Conservation (phyloP, 2,113 vertebrate species). For the Lethenteron camtschaticum region DNA sequence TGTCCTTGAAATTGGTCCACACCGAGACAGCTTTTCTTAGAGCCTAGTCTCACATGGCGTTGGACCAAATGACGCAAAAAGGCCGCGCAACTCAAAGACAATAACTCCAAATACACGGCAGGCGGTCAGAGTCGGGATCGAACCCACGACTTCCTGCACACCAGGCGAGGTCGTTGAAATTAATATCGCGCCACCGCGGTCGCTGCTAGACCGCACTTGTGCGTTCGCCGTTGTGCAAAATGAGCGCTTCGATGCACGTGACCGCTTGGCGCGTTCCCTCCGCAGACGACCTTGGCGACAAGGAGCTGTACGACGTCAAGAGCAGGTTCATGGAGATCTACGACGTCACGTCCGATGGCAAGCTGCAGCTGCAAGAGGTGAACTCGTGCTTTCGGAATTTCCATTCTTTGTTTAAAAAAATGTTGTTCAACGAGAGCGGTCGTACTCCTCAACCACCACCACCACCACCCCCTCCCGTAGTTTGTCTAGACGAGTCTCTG, state of each 20-base stretch:
- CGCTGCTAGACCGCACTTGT: neutral
- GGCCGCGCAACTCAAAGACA: no score
- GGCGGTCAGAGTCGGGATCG: no score
- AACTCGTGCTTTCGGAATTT: neutral
- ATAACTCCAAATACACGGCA: no score
- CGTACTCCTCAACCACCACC: neutral
- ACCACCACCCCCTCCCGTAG: neutral
- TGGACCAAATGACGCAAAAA: no score
- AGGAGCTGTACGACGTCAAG: slow-evolving; percentile 39
- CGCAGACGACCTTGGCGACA: slow-evolving; percentile 36
- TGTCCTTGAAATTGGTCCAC: no score
- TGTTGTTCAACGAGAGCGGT: no score
- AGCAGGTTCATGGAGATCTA: slow-evolving; percentile 42
- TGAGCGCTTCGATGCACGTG: neutral
- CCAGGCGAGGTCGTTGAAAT: neutral
- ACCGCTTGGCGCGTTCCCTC: slow-evolving; percentile 5
- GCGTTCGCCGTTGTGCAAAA: neutral
- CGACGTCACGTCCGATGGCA: slow-evolving; percentile 33
- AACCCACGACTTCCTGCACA: neutral
- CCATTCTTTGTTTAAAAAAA: neutral
- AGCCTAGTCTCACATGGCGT: no score
- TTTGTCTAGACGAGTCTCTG: neutral
- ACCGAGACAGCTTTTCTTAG: no score
- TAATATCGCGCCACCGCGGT: neutral
- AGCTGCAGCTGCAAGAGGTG: slow-evolving; percentile 66